phyloP scores from a whole-genome alignment of 2,113 vertebrate species.

The Neogale vison region DNA sequence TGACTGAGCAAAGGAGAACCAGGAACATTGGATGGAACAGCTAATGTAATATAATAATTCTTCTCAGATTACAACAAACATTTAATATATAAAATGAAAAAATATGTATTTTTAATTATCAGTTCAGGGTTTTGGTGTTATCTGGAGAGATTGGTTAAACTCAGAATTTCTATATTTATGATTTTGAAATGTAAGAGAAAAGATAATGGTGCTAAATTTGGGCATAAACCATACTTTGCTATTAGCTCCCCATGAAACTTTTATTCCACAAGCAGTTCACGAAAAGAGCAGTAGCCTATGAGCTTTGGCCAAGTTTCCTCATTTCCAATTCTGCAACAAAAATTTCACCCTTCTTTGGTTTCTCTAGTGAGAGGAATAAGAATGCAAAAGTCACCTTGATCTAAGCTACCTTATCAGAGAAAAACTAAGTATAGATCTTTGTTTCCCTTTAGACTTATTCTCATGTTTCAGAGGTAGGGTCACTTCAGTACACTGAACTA shows the following conservation, averaged over 20 bases:
- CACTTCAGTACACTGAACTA: background rate
- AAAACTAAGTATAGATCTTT: background rate
- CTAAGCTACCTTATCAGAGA: background rate
- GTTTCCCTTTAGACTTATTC: background rate
- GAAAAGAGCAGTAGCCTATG: background rate
- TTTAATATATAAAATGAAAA: background rate
- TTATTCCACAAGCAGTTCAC: background rate
- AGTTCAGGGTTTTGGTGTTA: background rate
- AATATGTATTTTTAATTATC: background rate
- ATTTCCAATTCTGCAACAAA: slow-evolving; percentile 8
- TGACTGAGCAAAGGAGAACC: background rate
- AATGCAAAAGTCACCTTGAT: slow-evolving; percentile 1
- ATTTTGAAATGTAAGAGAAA: background rate
- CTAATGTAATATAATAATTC: background rate
- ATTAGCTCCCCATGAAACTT: background rate
- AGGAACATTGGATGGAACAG: background rate
- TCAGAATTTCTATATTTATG: background rate
- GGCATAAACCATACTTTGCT: background rate
- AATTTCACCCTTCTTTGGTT: slow-evolving; percentile 35
- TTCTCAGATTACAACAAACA: background rate
- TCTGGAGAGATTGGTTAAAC: background rate
- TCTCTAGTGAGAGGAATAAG: background rate
- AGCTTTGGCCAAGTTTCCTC: background rate
- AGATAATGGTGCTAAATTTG: background rate
- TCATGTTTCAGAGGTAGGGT: background rate